Conservation (phyloP, 37 sponge, comb jelly and placozoan genomes). For the Geodia barretti region DNA sequence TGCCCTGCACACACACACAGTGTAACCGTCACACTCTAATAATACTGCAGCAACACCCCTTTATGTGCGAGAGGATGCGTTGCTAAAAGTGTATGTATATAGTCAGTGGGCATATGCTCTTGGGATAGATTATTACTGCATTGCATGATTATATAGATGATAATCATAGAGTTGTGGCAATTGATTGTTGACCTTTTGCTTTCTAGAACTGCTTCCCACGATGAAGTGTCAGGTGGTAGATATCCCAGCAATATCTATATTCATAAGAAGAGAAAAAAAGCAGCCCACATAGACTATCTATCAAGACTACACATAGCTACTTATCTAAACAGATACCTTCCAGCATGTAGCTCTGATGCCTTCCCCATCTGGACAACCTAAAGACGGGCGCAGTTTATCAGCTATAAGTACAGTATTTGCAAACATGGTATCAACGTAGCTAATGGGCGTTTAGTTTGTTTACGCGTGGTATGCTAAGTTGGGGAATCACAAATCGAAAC, state of each 20-base stretch:
- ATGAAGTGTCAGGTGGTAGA: constrained; percentile 39
- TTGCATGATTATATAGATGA: not conserved
- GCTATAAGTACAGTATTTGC: too few species aligned
- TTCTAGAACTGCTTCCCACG: constrained; percentile 64
- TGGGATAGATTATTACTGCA: too few species aligned
- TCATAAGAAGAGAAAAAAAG: not conserved
- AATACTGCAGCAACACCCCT: too few species aligned
- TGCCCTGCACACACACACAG: constrained; percentile 30
- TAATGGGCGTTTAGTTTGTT: not conserved
- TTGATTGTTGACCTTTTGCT: constrained; percentile 45
- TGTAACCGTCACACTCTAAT: too few species aligned
- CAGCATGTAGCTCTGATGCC: constrained; percentile 70
- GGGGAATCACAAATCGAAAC: not conserved
- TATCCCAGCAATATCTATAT: constrained; percentile 73
- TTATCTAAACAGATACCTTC: constrained; percentile 43
- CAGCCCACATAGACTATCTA: not conserved
- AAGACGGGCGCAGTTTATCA: too few species aligned
- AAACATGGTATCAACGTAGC: not conserved
- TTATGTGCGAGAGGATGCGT: not conserved
- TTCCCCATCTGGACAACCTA: constrained; percentile 71
- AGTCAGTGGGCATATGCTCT: too few species aligned
- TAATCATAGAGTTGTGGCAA: not conserved
- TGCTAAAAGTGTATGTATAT: constrained; percentile 3
- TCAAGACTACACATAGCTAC: not conserved
- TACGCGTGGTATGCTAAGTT: not conserved